Percentiles rank a stretch among this genome's conserved stretches.
phyloP scores from a whole-genome alignment of 2,888 invertebrate genomes.

The Osmoderma eremita region DNA sequence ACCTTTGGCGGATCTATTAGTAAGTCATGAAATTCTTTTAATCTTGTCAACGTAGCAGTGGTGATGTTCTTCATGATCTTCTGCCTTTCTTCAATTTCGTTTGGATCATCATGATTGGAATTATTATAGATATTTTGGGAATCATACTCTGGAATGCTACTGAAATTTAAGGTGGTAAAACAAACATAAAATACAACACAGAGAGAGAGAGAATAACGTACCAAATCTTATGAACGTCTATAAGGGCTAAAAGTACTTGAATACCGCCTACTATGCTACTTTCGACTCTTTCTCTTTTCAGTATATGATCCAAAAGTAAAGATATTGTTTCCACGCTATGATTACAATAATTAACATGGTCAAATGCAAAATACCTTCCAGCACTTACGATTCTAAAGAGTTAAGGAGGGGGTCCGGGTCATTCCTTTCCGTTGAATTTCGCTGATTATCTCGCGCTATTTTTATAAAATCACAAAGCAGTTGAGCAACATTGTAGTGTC shows the following conservation, averaged over 20 bases:
- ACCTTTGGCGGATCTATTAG: conserved; percentile 78
- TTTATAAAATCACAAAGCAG: conserved; percentile 87
- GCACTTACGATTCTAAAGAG: conserved; percentile 78
- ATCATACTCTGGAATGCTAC: conserved; percentile 55
- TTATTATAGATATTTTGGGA: conserved; percentile 54
- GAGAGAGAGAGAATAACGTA: conserved; percentile 50
- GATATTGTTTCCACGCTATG: conserved; percentile 68
- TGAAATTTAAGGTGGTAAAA: conserved; percentile 40
- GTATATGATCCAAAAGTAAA: conserved; percentile 79
- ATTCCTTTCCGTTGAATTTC: conserved; percentile 68
- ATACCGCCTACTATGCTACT: conserved; percentile 83
- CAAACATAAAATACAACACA: too few relatives aligned
- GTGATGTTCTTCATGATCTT: conserved; percentile 72
- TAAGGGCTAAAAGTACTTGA: conserved; percentile 78
- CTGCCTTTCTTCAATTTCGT: conserved; percentile 69
- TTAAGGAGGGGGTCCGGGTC: conserved; percentile 79
- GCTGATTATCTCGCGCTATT: conserved; percentile 70
- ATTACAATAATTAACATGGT: not conserved
- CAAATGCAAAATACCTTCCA: not conserved
- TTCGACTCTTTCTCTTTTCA: conserved; percentile 73
- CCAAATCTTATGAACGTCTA: conserved; percentile 68
- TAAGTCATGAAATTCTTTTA: conserved; percentile 76
- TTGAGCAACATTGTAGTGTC: conserved; percentile 88
- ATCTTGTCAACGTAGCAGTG: conserved; percentile 71
- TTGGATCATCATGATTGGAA: conserved; percentile 62